Evolutionary conservation across 2,113 vertebrate species (phyloP), one percentile per base, ranked within the genome.

Genomic region (Tursiops truncatus): DNA sequence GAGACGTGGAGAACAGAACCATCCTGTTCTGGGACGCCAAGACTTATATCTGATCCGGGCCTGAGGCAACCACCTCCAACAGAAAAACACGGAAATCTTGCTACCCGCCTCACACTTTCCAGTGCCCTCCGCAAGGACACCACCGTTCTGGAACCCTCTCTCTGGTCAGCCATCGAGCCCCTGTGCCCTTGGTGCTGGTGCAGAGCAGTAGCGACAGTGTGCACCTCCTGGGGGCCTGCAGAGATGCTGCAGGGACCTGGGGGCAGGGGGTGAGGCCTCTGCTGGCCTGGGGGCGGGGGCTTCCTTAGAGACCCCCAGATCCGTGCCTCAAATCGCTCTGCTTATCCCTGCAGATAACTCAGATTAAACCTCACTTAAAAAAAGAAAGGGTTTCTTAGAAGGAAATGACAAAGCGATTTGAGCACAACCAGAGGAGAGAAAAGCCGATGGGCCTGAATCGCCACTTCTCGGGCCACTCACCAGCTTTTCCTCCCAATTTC

Each of bases 151-250:
- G 38, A 73, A 80, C 25, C 47, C 3, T 68, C 50, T 67, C 10
- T 86, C 26, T 6, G 25, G 18, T 14, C 56, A 33, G 18, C 23
- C 53, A 0, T 14, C 1, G 0, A 1, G 12, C 2, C 36, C 44
- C 70, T 44, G 47, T 20, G 8, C 15, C 41, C 41, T 8, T 1
- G 1, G 53, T 15, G 13, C 58, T 31, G 3, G 0, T 11, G 17
- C 74, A 65, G 44, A 73, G 56, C 10, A 5, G 28, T 2, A n/a
- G 44, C 28, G 26, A 53, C 36, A 26, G 31, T 1, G 11, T 5
- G 36, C 6, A 1, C 33, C 41, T 7, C 11, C 25, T 5, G 41
- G 28, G 41, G n/a, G 9, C 14, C 3, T 1, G 4, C 0, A 2
- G 41, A 31, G 31, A 9, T 5, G 5, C n/a, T 1, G 0, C 3